phyloP scores from a whole-genome alignment of 2,113 vertebrate species.

The Cyrtonyx montezumae region DNA sequence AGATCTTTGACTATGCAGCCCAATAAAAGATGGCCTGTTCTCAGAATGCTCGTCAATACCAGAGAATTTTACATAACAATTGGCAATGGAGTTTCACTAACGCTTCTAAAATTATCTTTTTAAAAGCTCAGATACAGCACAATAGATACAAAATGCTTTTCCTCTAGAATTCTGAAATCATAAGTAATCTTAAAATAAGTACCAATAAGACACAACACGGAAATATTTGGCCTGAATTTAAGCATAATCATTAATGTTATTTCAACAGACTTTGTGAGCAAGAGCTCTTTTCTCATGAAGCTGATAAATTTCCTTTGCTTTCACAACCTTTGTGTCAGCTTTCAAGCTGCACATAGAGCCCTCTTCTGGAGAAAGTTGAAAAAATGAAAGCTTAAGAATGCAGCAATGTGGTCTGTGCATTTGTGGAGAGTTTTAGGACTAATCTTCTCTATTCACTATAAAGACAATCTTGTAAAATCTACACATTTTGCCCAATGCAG shows the following conservation, averaged over 20 bases:
- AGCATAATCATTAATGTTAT: not conserved
- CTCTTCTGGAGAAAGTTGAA: conserved; percentile 83
- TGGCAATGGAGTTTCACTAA: not conserved
- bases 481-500: not conserved
- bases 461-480: not conserved
- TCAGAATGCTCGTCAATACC: not conserved
- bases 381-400: conserved; percentile 38
- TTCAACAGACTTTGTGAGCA: not conserved
- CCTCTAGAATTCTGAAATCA: not conserved
- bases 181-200: not conserved
- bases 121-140: not conserved
- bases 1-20: not conserved
- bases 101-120: not conserved
- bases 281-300: not conserved
- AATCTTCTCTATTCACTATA: not conserved
- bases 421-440: not conserved
- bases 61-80: not conserved
- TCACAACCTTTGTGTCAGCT: conserved; percentile 42
- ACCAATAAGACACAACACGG: not conserved
- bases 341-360: conserved; percentile 80
- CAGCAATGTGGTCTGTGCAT: not conserved
- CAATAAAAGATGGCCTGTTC: not conserved
- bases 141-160: not conserved
- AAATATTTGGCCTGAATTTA: not conserved
- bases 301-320: conserved; percentile 12